Percentiles rank a stretch among this genome's conserved stretches.
Evolutionary conservation across 2,888 invertebrate genomes (phyloP).

Genomic region (Cyrtodaria siliqua): DNA sequence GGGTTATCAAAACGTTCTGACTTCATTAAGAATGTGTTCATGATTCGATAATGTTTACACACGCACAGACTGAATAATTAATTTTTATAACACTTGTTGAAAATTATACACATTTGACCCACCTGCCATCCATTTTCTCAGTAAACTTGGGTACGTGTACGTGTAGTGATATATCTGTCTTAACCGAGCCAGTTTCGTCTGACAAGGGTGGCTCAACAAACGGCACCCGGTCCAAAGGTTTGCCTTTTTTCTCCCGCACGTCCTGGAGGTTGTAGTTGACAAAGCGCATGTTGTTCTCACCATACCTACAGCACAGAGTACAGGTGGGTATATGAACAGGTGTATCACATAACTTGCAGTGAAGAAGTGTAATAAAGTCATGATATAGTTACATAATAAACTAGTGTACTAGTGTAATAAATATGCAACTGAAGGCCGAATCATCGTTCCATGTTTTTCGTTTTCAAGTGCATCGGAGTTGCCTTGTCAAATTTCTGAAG

Average conservation of each 20-base stretch:
- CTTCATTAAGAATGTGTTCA: no score
- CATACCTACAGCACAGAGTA: constrained; percentile 63
- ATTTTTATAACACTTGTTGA: no score
- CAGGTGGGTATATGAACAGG: background rate
- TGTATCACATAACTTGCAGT: background rate
- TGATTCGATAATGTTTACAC: no score
- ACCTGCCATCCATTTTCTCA: constrained; percentile 62
- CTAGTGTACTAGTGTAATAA: no score
- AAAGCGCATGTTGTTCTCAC: constrained; percentile 71
- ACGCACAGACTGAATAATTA: no score
- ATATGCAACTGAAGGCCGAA: no score
- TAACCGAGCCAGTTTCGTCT: constrained; percentile 58
- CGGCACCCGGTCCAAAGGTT: constrained; percentile 48
- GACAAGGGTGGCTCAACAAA: constrained; percentile 48
- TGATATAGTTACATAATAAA: no score
- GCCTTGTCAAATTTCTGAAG: no score
- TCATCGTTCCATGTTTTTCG: no score
- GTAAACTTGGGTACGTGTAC: constrained; percentile 58
- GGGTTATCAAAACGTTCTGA: no score
- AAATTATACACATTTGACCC: background rate
- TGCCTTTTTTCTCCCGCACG: constrained; percentile 53
- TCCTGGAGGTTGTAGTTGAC: constrained; percentile 71
- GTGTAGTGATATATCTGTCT: constrained; percentile 48
- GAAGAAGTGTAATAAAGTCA: background rate
- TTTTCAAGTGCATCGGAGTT: no score